phyloP scores from a whole-genome alignment of 2,888 invertebrate genomes.

The Agonopterix heracliana region DNA sequence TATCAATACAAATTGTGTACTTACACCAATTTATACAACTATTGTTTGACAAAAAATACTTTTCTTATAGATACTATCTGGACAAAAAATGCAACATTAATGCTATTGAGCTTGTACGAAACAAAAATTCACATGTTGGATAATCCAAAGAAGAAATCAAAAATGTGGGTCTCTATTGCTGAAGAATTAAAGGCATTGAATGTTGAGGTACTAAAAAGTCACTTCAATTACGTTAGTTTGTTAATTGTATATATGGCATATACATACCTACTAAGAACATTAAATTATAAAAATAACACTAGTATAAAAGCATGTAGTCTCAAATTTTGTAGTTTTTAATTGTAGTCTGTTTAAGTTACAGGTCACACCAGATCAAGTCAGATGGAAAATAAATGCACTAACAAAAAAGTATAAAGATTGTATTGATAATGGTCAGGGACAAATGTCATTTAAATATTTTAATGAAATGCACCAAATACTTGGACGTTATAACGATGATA shows the following conservation, averaged over 20 bases:
- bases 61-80: constrained; percentile 40
- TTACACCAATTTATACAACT: too few relatives aligned
- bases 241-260: too few relatives aligned
- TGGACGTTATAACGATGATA: constrained; percentile 38
- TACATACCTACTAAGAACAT: too few relatives aligned
- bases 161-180: constrained; percentile 55
- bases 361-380: constrained; percentile 55
- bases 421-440: constrained; percentile 45
- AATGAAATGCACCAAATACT: constrained; percentile 60
- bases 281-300: too few relatives aligned
- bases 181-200: constrained; percentile 48
- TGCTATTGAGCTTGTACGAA: constrained; percentile 50
- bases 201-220: constrained; percentile 35
- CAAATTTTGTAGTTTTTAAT: too few relatives aligned
- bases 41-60: neutral
- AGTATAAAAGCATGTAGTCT: too few relatives aligned
- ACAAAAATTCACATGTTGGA: constrained; percentile 52
- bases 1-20: neutral
- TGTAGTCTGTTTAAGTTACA: constrained; percentile 15
- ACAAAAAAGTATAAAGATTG: constrained; percentile 58
- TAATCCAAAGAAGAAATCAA: constrained; percentile 57
- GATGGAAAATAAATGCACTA: constrained; percentile 57
- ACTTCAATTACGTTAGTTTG: neutral
- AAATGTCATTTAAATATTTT: constrained; percentile 45
- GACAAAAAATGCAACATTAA: constrained; percentile 50